Evolutionary conservation across 2,797 vertebrate species (phyloP), one percentile per base, ranked within the genome.

Genomic region (Sebastes hubbsi): DNA sequence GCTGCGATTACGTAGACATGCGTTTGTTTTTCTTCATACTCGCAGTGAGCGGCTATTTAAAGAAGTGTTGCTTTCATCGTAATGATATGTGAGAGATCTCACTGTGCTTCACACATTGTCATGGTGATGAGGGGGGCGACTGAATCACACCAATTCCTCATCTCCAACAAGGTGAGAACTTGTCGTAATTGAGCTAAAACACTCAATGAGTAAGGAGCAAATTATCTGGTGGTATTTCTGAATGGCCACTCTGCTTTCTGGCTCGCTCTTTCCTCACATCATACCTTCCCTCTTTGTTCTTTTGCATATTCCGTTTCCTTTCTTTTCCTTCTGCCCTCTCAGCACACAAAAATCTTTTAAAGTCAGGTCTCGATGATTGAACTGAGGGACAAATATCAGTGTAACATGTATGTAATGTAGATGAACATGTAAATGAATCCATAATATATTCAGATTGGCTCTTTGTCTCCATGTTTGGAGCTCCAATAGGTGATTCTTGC

Each of bases 401-500:
- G 80, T 66, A 70, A 83, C 83, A 88, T 86, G 86, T 82, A 82
- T 91, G 87, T 92, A 85, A 93, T 89, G 88, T 85, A 88, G 85
- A 86, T 90, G 92, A 94, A 92, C 89, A 94, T 91, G 89, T 87
- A 94, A 92, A 93, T 94, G 72, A 91, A 92, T 89, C 81, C 74
- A 71, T 94, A 93, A 95, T 94, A 82, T 93, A 93, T 95, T 96
- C 92, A 92, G 91, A 94, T 90, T 88, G 93, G 84, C 87, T 92
- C 90, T 94, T 95, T 94, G 91, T 95, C 93, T 93, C 75, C 42
- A 20, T 87, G 87, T 92, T 93, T 93, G 89, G 84, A 91, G 91
- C 90, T 92, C 87, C 95, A 95, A 94, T 95, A 95, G 95, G 93
- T 95, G 93, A 94, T 91, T 91, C 90, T 93, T 89, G 94, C 95